These are phyloP conservation scores for Ochropleura plecta DNA, from an alignment of 2,888 invertebrate species.

Conservation along the genomic window DNA sequence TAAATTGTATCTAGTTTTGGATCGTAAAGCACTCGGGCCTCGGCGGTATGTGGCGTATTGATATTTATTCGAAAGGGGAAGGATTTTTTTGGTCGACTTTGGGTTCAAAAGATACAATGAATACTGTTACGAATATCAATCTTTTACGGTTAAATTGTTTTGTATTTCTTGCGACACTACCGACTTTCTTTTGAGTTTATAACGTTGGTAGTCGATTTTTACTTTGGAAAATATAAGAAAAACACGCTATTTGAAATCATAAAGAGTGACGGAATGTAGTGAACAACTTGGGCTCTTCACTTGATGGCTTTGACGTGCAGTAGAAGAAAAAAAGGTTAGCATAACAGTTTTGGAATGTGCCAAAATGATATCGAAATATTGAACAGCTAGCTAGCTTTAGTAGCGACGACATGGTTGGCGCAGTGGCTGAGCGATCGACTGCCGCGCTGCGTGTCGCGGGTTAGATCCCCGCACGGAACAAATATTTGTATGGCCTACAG, in stretches of 20 bases:
- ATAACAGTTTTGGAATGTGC: not conserved
- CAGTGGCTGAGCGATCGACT: too few species aligned
- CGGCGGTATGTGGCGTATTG: constrained; percentile 49
- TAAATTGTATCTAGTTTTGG: constrained; percentile 68
- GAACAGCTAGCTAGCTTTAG: not conserved
- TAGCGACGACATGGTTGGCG: not conserved
- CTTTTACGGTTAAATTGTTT: constrained; percentile 59
- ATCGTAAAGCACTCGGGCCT: constrained; percentile 67
- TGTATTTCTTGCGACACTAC: constrained; percentile 38
- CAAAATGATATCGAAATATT: not conserved
- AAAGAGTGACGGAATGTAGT: not conserved
- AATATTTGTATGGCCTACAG: too few species aligned
- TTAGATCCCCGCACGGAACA: too few species aligned
- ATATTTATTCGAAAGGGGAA: constrained; percentile 53
- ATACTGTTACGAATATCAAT: constrained; percentile 59
- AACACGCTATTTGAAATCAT: not conserved
- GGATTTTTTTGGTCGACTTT: constrained; percentile 34
- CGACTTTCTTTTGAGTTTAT: constrained; percentile 17
- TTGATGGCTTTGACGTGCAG: too few species aligned
- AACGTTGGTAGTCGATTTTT: not conserved
- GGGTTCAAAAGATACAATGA: constrained; percentile 54
- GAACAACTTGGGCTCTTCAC: not conserved
- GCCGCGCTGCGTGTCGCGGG: too few species aligned
- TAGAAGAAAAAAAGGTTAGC: not conserved
- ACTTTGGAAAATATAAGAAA: not conserved